Evolutionary conservation across 1,140 invertebrate species (phyloP), one percentile per base, ranked within the genome.

Genomic region (Drosophila sp.): DNA sequence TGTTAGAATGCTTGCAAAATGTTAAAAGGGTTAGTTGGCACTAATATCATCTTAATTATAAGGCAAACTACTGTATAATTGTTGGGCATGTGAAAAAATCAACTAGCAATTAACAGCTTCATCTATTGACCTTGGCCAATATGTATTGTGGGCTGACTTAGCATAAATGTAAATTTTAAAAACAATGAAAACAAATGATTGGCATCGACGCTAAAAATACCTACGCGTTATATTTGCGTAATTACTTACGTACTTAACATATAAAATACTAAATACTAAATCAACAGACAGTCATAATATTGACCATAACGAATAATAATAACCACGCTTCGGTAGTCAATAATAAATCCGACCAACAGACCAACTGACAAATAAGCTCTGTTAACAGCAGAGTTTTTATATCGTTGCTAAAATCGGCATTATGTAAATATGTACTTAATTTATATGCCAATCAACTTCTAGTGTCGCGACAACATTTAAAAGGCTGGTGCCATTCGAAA

Each of bases 281-380:
- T 73, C 62, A 53, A 51, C 43, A 48, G 69, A 54, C 82, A 78
- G 78, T 87, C 78, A 87, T 86, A 78, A 78, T 78, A 86, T 78
- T 87, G 78, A 58, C 74, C 74, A 78, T 87, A 86, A 78, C 78
- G 78, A 84, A 62, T 21, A 21, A 21, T 21, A 21, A 21, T 21
- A 21, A 21, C 21, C 21, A 21, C 45, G 54, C 11, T 59, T 40
- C 32, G 14, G 7, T 57, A 64, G 82, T 84, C 70, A 87, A 87
- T 81, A 87, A 84, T 32, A 29, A 29, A 81, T 59, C 58, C n/a
- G n/a, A 48, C 56, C 61, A 54, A 80, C 45, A 72, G 32, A 38
- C 16, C 14, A 8, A 45, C 25, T 25, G 34, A 45, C 56, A 59
- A 64, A 64, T 34, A 27, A 64, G 14, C 59, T 4, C 27, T 32